Percentiles rank a stretch among this genome's conserved stretches.
These are phyloP conservation scores for Lepidurus apus DNA, from an alignment of 1,140 invertebrate genomes.

Conservation along the genomic window DNA sequence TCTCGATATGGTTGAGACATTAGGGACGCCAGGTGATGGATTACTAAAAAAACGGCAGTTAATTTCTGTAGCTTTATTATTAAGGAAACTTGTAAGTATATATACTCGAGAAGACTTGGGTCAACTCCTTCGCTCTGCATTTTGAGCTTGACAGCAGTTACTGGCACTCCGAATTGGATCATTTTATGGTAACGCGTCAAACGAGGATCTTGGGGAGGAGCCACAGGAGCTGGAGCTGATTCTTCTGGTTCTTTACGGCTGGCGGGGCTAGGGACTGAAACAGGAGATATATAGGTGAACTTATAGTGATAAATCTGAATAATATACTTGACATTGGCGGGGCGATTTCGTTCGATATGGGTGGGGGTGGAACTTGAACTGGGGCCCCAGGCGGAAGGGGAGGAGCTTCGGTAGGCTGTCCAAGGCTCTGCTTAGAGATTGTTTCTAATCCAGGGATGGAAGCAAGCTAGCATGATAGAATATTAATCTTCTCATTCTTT, in stretches of 20 bases:
- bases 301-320: slow-evolving; percentile 39
- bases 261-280: neutral
- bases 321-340: neutral
- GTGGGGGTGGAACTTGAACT: neutral
- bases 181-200: slow-evolving; percentile 81
- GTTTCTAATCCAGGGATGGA: slow-evolving; percentile 63
- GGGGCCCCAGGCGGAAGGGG: too few relatives aligned
- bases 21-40: slow-evolving; percentile 9
- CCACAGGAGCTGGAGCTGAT: neutral
- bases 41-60: neutral
- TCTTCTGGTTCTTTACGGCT: neutral
- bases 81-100: neutral
- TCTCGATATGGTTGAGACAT: neutral
- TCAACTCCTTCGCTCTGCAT: slow-evolving; percentile 75
- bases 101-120: slow-evolving; percentile 54
- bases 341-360: neutral
- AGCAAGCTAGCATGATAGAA: slow-evolving; percentile 53
- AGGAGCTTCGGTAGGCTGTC: neutral
- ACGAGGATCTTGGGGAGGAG: slow-evolving; percentile 51
- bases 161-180: slow-evolving; percentile 76
- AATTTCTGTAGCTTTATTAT: neutral
- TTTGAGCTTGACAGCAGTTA: slow-evolving; percentile 71
- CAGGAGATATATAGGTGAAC: slow-evolving; percentile 35
- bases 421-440: slow-evolving; percentile 27
- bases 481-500: too few relatives aligned